A percentile compares a stretch with the other conserved stretches of the same genome.
Evolutionary conservation across 2,113 vertebrate species (phyloP).

Genomic region (Zosterops japonicus): DNA sequence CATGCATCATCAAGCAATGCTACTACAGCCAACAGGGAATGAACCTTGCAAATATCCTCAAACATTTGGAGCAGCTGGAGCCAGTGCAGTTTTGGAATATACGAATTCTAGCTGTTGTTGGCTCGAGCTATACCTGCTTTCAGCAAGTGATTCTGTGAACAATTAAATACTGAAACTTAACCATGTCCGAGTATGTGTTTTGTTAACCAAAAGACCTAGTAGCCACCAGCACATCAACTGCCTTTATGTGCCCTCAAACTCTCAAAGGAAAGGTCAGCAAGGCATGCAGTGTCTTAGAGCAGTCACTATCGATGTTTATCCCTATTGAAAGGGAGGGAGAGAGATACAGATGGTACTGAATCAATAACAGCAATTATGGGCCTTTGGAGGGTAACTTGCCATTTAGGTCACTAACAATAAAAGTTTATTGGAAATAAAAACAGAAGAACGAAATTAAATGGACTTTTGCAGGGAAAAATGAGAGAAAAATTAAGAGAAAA

Average conservation of each 20-base stretch:
- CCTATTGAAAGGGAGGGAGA: neutral
- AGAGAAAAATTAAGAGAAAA: neutral
- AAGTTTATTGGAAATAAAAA: neutral
- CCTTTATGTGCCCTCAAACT: neutral
- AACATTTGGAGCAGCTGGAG: neutral
- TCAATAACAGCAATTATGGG: neutral
- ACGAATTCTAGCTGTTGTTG: neutral
- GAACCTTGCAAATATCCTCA: neutral
- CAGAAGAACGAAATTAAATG: neutral
- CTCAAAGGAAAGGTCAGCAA: neutral
- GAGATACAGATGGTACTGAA: neutral
- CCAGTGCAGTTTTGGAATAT: neutral
- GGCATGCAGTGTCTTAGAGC: neutral
- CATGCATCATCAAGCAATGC: neutral
- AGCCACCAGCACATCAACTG: neutral
- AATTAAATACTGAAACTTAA: neutral
- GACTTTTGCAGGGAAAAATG: accelerated
- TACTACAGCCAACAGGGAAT: neutral
- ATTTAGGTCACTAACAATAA: neutral
- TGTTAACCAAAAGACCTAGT: neutral
- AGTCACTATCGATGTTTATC: neutral
- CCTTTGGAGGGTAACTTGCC: neutral
- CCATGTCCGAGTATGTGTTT: neutral
- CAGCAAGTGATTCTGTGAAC: neutral
- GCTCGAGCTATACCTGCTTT: neutral